Conservation (phyloP, 2,113 vertebrate genomes). For the Xiphophorus hellerii region DNA sequence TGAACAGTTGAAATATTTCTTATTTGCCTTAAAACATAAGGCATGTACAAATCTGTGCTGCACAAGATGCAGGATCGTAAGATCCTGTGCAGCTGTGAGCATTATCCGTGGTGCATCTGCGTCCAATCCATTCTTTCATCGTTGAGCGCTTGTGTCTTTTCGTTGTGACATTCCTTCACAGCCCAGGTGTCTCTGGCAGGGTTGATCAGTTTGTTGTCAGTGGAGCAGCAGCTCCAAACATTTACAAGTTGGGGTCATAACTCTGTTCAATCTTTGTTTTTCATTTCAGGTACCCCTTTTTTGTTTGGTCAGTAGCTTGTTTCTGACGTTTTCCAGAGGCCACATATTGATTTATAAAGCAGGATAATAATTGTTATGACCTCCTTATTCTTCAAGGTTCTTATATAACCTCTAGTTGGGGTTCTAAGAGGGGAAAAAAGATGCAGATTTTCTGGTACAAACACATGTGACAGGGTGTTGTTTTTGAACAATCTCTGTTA, state of each 20-base stretch:
- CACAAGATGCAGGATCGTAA: not conserved
- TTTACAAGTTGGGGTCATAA: not conserved
- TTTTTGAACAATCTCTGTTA: not conserved
- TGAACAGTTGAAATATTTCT: not conserved
- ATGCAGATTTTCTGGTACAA: not conserved
- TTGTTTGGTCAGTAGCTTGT: slow-evolving; percentile 19
- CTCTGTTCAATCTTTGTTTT: slow-evolving; percentile 38
- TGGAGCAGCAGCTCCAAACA: slow-evolving; percentile 16
- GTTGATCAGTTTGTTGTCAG: slow-evolving; percentile 32
- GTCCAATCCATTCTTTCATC: slow-evolving; percentile 2
- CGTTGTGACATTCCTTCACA: slow-evolving; percentile 13
- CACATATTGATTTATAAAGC: not conserved
- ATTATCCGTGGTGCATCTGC: slow-evolving; percentile 1
- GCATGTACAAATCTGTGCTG: not conserved
- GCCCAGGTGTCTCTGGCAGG: slow-evolving; percentile 26
- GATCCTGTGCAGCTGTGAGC: not conserved
- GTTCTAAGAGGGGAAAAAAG: not conserved
- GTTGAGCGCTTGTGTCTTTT: slow-evolving; percentile 8
- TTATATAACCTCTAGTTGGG: not conserved
- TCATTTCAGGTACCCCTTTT: slow-evolving; percentile 16
- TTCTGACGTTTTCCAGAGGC: not conserved
- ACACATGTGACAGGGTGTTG: not conserved
- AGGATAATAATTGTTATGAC: not conserved
- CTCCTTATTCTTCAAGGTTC: not conserved
- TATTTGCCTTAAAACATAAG: not conserved